Evolutionary conservation across 2,113 vertebrate genomes (phyloP).

Genomic region (Toxotes chatareus): DNA sequence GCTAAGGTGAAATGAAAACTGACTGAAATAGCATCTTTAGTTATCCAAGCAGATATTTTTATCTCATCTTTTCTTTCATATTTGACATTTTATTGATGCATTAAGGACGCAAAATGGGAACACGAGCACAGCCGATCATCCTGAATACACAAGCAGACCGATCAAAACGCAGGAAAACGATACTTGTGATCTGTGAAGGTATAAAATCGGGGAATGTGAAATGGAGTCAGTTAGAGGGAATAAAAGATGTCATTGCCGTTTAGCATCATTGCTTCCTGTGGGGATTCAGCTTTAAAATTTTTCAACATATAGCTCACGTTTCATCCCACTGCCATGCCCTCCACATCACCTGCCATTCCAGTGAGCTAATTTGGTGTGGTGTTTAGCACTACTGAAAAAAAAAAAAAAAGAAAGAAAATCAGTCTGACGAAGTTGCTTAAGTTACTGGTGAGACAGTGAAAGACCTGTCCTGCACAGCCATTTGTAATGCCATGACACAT

Average conservation of each 20-base stretch:
- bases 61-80: constrained; percentile 46
- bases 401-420: no score
- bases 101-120: constrained; percentile 54
- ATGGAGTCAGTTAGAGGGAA: constrained; percentile 18
- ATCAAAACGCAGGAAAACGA: constrained; percentile 12
- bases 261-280: constrained; percentile 6
- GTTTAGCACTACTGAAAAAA: no score
- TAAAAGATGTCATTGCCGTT: constrained; percentile 26
- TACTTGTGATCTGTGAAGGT: constrained; percentile 31
- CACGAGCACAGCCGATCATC: constrained; percentile 19
- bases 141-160: constrained; percentile 15
- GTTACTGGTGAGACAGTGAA: neutral
- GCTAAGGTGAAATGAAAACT: constrained; percentile 46
- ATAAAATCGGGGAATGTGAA: constrained; percentile 17
- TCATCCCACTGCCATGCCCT: no score
- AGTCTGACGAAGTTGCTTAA: neutral
- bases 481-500: neutral
- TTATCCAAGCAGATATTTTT: constrained; percentile 68
- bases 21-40: constrained; percentile 68
- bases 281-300: neutral
- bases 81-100: constrained; percentile 70
- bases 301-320: constrained; percentile 1
- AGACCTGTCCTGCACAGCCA: neutral
- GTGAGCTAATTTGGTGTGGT: no score
- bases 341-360: no score